Evolutionary conservation across 2,113 vertebrate genomes (phyloP).

Genomic region (Callionymus lyra): DNA sequence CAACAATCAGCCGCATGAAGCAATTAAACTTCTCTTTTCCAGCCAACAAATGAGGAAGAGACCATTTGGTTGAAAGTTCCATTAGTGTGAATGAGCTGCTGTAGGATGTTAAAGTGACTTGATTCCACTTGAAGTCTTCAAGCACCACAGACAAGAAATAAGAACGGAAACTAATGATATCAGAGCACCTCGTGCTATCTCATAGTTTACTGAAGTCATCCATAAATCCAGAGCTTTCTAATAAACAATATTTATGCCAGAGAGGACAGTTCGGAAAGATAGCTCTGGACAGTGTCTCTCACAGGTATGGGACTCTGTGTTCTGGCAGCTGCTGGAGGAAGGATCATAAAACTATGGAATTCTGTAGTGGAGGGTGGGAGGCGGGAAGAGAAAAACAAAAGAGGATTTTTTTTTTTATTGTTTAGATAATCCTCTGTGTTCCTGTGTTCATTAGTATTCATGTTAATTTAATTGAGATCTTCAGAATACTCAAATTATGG

Average conservation of each 20-base stretch:
- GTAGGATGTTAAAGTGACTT: no score
- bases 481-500: no score
- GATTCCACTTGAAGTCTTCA: no score
- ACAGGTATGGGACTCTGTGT: slow-evolving; percentile 27
- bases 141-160: no score
- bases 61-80: no score
- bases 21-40: no score
- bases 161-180: no score
- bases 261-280: slow-evolving; percentile 11
- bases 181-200: slow-evolving; percentile 2
- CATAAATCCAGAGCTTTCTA: slow-evolving; percentile 13
- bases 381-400: background rate
- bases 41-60: no score
- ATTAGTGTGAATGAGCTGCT: no score
- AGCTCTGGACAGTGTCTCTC: slow-evolving; percentile 35
- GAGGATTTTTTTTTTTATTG: background rate
- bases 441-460: no score
- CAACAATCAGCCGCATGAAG: no score
- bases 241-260: slow-evolving; percentile 29
- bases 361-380: slow-evolving; percentile 4
- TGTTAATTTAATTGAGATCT: no score
- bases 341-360: slow-evolving; percentile 20
- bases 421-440: background rate
- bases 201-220: slow-evolving; percentile 5
- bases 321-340: slow-evolving; percentile 17